phyloP scores from a whole-genome alignment of 2,797 vertebrate species.

The Acanthis flammea region DNA sequence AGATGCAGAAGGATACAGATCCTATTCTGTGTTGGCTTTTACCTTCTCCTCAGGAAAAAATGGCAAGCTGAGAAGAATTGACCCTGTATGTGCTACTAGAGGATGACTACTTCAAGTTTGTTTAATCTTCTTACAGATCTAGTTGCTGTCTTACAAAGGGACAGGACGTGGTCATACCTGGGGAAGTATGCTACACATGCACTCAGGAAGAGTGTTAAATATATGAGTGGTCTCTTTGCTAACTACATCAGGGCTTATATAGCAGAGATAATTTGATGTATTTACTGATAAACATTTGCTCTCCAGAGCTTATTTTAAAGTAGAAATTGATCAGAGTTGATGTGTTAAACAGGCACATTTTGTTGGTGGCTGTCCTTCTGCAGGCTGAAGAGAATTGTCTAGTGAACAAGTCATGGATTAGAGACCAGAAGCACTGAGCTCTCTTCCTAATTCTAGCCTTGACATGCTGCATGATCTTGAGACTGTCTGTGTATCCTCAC shows the following conservation, averaged over 20 bases:
- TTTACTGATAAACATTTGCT: neutral
- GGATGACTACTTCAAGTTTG: neutral
- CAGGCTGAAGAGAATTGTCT: neutral
- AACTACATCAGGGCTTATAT: neutral
- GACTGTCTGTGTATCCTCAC: neutral
- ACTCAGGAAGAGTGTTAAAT: neutral
- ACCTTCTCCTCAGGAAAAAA: neutral
- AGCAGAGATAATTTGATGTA: neutral
- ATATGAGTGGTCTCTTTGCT: neutral
- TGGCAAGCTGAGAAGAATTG: neutral
- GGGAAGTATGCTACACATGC: neutral
- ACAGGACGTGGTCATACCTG: neutral
- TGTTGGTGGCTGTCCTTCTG: neutral
- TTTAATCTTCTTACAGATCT: neutral
- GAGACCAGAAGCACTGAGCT: neutral
- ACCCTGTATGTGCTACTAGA: neutral
- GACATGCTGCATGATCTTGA: neutral
- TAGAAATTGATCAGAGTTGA: neutral
- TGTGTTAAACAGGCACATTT: neutral
- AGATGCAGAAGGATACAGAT: neutral
- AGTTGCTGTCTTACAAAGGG: neutral
- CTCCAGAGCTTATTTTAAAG: neutral
- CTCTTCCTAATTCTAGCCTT: neutral
- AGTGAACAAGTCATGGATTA: neutral
- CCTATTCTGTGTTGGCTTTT: neutral